phyloP scores from a whole-genome alignment of 2,113 vertebrate genomes.

The Bubo scandiacus region DNA sequence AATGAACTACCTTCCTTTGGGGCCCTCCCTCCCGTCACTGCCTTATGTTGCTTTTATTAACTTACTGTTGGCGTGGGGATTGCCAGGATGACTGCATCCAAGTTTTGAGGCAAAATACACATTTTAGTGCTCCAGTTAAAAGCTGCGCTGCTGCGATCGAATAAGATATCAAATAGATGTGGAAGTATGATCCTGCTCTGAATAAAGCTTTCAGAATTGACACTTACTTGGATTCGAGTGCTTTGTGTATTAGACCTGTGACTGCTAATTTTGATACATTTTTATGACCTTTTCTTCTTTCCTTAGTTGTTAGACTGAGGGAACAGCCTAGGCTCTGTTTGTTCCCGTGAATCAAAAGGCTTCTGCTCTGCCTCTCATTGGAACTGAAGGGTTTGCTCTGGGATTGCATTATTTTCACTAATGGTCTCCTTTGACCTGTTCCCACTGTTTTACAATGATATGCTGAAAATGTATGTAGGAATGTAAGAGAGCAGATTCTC shows the following conservation, averaged over 20 bases:
- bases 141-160: not conserved
- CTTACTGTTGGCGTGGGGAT: not conserved
- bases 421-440: not conserved
- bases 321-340: not conserved
- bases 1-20: not conserved
- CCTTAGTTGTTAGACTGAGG: not conserved
- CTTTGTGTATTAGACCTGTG: not conserved
- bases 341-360: not conserved
- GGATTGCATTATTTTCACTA: not conserved
- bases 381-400: not conserved
- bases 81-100: not conserved
- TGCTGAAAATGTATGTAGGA: accelerated
- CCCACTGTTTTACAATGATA: not conserved
- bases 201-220: not conserved
- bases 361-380: not conserved
- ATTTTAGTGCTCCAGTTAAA: not conserved
- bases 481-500: not conserved
- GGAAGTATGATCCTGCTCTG: not conserved
- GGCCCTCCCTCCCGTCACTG: not conserved
- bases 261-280: not conserved
- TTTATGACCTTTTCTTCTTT: not conserved
- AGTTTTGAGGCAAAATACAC: not conserved
- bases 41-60: not conserved
- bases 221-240: not conserved
- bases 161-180: not conserved